Percentiles rank a stretch among this genome's conserved stretches.
Conservation (phyloP, 2,888 invertebrate species). For the Tetrapedia diversipes region DNA sequence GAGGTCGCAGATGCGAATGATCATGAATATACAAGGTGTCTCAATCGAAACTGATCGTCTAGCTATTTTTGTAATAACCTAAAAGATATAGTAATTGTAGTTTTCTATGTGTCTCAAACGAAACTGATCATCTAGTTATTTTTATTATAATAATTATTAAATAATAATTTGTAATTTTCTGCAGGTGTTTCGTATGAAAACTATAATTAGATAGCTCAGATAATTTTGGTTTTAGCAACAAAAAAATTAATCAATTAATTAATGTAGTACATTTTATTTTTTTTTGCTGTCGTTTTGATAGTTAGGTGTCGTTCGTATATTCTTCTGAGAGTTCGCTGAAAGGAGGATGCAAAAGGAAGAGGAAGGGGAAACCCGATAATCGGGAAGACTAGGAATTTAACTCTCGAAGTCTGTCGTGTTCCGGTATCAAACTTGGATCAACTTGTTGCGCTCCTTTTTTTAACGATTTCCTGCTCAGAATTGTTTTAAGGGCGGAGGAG, state of each 20-base stretch:
- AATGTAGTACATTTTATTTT: slow-evolving; percentile 35
- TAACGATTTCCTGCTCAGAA: slow-evolving; percentile 21
- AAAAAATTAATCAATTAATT: too few relatives aligned
- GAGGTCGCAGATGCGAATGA: too few relatives aligned
- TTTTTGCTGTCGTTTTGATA: slow-evolving; percentile 35
- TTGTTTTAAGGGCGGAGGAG: slow-evolving; percentile 23
- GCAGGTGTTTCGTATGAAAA: neutral
- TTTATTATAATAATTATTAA: too few relatives aligned
- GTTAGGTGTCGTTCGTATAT: slow-evolving; percentile 29
- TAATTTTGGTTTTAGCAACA: too few relatives aligned
- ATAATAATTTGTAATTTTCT: too few relatives aligned
- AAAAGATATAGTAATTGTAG: too few relatives aligned
- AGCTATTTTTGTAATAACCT: too few relatives aligned
- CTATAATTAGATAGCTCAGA: neutral
- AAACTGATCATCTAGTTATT: too few relatives aligned
- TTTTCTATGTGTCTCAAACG: too few relatives aligned
- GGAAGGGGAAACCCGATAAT: slow-evolving; percentile 48
- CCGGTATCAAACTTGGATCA: slow-evolving; percentile 38
- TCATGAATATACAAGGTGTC: too few relatives aligned
- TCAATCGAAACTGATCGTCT: too few relatives aligned
- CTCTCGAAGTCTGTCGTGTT: slow-evolving; percentile 20
- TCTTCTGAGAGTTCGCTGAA: slow-evolving; percentile 4
- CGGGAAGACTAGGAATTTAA: slow-evolving; percentile 21
- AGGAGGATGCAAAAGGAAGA: neutral
- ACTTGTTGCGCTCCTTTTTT: neutral